Conservation (phyloP, 30 jellyfish, hydroid and myxozoan species). For the Morbakka virulenta region DNA sequence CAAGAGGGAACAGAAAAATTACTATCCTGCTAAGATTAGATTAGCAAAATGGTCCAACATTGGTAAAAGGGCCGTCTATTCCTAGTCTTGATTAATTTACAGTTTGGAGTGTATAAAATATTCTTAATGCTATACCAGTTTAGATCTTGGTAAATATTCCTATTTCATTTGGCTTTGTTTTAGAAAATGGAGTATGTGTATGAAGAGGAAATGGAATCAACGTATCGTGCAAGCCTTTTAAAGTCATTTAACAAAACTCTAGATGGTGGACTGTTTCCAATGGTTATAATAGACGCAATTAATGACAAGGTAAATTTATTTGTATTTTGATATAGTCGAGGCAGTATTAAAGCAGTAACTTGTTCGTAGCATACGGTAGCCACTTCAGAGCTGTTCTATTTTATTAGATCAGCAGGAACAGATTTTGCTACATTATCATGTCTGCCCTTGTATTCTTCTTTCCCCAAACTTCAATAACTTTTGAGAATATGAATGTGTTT, state of each 20-base stretch:
- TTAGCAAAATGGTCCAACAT: too few species aligned
- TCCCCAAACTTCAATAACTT: too few species aligned
- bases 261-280: slow-evolving; percentile 89
- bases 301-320: slow-evolving; percentile 71
- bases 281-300: slow-evolving; percentile 91
- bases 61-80: too few species aligned
- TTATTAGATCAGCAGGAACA: neutral
- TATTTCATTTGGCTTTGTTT: too few species aligned
- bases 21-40: too few species aligned
- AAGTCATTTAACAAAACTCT: slow-evolving; percentile 92
- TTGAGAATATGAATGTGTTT: too few species aligned
- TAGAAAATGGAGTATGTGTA: slow-evolving; percentile 95
- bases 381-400: neutral
- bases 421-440: neutral
- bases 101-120: too few species aligned
- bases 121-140: too few species aligned
- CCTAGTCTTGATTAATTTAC: too few species aligned
- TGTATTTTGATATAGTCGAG: too few species aligned
- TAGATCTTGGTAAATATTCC: too few species aligned
- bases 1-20: too few species aligned
- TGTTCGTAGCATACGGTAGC: neutral
- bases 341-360: neutral
- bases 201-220: slow-evolving; percentile 92
- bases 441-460: neutral
- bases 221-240: slow-evolving; percentile 73